These are phyloP conservation scores for Aromia moschata DNA, from an alignment of 2,888 invertebrate genomes.

Conservation along the genomic window DNA sequence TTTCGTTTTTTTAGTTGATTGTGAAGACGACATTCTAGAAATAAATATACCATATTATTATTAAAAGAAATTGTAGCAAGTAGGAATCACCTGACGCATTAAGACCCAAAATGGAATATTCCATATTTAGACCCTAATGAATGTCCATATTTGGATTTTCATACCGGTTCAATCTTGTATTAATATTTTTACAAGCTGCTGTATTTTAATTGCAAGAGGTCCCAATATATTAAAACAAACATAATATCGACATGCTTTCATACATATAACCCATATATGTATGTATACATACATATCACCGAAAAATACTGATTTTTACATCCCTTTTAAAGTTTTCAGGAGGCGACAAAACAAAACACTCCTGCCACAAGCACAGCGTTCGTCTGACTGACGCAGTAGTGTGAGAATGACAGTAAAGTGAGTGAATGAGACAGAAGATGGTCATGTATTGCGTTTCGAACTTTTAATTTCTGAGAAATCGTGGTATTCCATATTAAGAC, in stretches of 20 bases:
- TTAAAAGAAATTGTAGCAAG: background rate
- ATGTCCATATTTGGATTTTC: background rate
- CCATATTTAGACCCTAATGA: background rate
- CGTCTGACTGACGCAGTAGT: background rate
- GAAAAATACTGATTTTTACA: background rate
- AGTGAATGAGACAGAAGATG: background rate
- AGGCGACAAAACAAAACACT: background rate
- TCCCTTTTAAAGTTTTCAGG: background rate
- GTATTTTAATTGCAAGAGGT: background rate
- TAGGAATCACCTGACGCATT: background rate
- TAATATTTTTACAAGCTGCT: background rate
- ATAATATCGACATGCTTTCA: background rate
- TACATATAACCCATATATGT: background rate
- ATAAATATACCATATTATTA: background rate
- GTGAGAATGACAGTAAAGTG: background rate
- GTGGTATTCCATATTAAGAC: background rate
- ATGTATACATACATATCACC: background rate
- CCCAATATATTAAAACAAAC: background rate
- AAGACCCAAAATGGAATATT: background rate
- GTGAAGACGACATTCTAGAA: background rate
- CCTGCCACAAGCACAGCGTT: background rate
- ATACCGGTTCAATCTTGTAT: background rate
- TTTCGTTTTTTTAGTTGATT: background rate
- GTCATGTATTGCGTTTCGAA: background rate
- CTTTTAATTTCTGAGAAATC: background rate